These are phyloP conservation scores for Haliaeetus vocifer DNA, from an alignment of 2,797 vertebrate genomes.

Conservation along the genomic window DNA sequence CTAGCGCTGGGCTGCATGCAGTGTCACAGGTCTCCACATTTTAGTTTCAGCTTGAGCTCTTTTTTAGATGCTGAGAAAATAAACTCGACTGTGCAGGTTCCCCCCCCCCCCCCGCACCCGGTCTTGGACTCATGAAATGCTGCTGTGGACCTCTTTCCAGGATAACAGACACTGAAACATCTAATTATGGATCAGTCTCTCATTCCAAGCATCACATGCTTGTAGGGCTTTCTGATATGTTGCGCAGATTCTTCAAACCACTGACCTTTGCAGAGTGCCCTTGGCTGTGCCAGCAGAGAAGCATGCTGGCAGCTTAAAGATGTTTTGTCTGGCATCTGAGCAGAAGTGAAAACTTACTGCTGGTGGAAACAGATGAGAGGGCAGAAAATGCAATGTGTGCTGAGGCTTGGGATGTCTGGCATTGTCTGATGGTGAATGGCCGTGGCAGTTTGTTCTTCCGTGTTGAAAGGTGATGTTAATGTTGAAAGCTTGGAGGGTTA, in stretches of 20 bases:
- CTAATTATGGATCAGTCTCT: not conserved
- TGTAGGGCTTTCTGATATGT: not conserved
- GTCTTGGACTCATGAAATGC: not conserved
- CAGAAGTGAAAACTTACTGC: not conserved
- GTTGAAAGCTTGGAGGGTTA: not conserved
- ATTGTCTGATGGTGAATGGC: not conserved
- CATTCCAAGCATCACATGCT: not conserved
- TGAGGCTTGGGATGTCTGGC: not conserved
- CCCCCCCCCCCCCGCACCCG: accelerated
- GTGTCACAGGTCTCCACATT: not conserved
- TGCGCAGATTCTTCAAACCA: not conserved
- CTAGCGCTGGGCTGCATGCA: not conserved
- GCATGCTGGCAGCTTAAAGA: slow-evolving; percentile 10
- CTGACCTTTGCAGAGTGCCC: slow-evolving; percentile 28
- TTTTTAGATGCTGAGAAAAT: not conserved
- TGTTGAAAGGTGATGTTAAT: not conserved
- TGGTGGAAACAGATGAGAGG: not conserved
- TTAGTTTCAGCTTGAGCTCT: not conserved
- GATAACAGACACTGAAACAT: not conserved
- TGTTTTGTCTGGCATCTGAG: slow-evolving; percentile 49
- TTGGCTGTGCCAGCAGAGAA: not conserved
- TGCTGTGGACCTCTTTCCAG: not conserved
- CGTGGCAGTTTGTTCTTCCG: not conserved
- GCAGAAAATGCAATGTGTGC: not conserved
- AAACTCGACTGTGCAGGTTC: not conserved